Evolutionary conservation across 2,113 vertebrate species (phyloP).

Genomic region (Piprites chloris): DNA sequence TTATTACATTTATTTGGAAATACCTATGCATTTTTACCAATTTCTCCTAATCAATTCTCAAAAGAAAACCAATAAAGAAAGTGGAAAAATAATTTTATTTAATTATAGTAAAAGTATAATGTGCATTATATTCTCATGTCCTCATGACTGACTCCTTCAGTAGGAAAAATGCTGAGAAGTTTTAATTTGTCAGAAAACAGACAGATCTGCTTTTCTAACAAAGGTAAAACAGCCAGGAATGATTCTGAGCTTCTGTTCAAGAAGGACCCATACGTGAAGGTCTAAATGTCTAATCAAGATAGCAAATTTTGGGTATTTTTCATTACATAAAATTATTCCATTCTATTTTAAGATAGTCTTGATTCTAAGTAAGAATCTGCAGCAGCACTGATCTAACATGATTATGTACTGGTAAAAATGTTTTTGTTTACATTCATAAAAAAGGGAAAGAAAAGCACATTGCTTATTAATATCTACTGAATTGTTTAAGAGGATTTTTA

Average conservation of each 20-base stretch:
- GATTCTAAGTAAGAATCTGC: constrained; percentile 32
- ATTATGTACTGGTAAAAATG: constrained; percentile 53
- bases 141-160: neutral
- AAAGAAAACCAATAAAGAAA: neutral
- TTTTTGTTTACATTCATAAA: constrained; percentile 69
- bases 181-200: neutral
- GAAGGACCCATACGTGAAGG: neutral
- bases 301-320: neutral
- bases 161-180: neutral
- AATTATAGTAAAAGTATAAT: neutral
- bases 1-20: neutral
- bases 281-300: neutral
- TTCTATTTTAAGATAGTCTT: constrained; percentile 22
- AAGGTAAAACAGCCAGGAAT: neutral
- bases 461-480: constrained; percentile 75
- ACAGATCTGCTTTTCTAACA: neutral
- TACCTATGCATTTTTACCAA: neutral
- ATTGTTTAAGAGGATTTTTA: constrained; percentile 80
- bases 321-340: neutral
- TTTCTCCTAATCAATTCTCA: neutral
- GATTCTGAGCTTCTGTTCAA: neutral
- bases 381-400: constrained; percentile 22
- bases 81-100: neutral
- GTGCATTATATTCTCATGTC: neutral
- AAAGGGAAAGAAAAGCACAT: constrained; percentile 61